These are phyloP conservation scores for Sylvicola fuscatus DNA, from an alignment of 2,888 invertebrate species.

Conservation along the genomic window DNA sequence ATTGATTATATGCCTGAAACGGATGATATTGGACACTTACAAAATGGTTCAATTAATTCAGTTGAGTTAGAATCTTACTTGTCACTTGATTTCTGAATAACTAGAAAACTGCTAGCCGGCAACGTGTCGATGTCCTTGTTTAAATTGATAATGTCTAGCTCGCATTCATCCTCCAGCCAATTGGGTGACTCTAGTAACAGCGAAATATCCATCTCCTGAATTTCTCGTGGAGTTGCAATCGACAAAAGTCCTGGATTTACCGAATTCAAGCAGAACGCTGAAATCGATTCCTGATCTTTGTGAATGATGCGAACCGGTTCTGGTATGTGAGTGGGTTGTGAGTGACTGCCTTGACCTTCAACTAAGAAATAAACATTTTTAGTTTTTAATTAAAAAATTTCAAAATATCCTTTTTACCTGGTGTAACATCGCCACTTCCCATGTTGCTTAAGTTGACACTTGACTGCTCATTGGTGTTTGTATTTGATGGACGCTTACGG, in stretches of 20 bases:
- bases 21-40: neutral
- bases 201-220: constrained; percentile 95
- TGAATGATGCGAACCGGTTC: constrained; percentile 92
- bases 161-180: constrained; percentile 95
- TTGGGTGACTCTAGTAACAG: constrained; percentile 71
- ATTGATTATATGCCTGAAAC: constrained; percentile 17
- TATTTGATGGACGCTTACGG: constrained; percentile 39
- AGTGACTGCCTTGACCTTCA: neutral
- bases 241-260: constrained; percentile 69
- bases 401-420: neutral
- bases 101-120: constrained; percentile 68
- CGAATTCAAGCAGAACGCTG: constrained; percentile 91
- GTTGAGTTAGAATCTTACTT: constrained; percentile 23
- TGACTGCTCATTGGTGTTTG: neutral
- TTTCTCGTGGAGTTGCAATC: constrained; percentile 85
- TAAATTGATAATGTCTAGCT: constrained; percentile 79
- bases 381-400: neutral
- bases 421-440: neutral
- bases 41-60: constrained; percentile 8
- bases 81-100: constrained; percentile 54
- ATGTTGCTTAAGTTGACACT: neutral
- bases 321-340: constrained; percentile 19
- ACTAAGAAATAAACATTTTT: neutral
- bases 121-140: constrained; percentile 53
- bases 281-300: constrained; percentile 95